A percentile compares a stretch with the other conserved stretches of the same genome.
These are phyloP conservation scores for Epinotia ramella DNA, from an alignment of 2,888 invertebrate genomes.

Conservation along the genomic window DNA sequence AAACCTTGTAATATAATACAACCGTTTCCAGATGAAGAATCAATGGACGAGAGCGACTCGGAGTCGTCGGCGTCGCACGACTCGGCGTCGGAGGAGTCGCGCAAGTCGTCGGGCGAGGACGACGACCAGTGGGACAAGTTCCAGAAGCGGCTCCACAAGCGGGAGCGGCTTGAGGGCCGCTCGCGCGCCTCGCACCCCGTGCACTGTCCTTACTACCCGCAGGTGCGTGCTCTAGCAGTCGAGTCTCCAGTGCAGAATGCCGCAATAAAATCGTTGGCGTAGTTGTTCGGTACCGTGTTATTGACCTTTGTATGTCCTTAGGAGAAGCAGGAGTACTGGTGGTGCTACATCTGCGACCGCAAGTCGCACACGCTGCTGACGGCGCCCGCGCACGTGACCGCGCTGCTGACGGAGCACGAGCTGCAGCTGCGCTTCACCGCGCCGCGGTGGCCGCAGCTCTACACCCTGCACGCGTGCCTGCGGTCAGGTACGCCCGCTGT, in stretches of 20 bases:
- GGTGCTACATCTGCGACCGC: conserved; percentile 99
- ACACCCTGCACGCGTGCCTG: conserved; percentile 96
- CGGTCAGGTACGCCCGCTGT: conserved; percentile 87
- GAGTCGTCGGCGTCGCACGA: conserved; percentile 80
- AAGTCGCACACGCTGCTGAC: conserved; percentile 96
- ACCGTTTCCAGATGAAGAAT: conserved; percentile 69
- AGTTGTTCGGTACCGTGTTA: too few relatives aligned
- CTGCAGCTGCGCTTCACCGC: conserved; percentile 98
- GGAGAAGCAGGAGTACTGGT: conserved; percentile 92
- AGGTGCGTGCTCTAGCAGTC: conserved; percentile 74
- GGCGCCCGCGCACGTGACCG: conserved; percentile 97
- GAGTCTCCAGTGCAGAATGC: too few relatives aligned
- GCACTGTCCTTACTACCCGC: conserved; percentile 98
- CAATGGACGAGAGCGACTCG: conserved; percentile 70
- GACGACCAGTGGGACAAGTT: conserved; percentile 98
- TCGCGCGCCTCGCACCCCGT: conserved; percentile 98
- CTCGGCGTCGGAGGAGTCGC: conserved; percentile 83
- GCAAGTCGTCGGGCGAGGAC: conserved; percentile 89
- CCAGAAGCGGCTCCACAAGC: conserved; percentile 94
- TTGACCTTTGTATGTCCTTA: too few relatives aligned
- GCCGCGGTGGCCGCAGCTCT: conserved; percentile 96
- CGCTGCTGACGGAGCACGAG: conserved; percentile 95
- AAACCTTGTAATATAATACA: neutral
- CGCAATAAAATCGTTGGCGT: too few relatives aligned
- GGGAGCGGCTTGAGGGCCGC: conserved; percentile 96